Evolutionary conservation across 2,888 invertebrate genomes (phyloP), one percentile per base, ranked within the genome.

Genomic region (Drosophila gaucha): DNA sequence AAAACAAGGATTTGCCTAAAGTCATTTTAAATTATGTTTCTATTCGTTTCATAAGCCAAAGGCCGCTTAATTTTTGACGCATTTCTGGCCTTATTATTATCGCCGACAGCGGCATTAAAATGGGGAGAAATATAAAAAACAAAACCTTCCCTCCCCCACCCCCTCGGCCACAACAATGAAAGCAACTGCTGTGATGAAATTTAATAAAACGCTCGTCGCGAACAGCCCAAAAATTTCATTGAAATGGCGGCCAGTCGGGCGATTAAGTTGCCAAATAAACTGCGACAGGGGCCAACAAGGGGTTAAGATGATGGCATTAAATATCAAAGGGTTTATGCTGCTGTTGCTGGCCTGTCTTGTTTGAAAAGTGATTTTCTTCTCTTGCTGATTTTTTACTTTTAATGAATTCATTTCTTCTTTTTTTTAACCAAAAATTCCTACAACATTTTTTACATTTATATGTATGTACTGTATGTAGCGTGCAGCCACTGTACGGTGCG

Each of bases 221-320:
- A 49, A 51, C 56, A 64, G 35, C 24, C 28, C 65, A 64, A 80
- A 83, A 79, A 87, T 86, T 73, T 82, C 77, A 66, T 62, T 87
- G 82, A 85, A 82, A 88, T 73, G 73, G 77, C 66, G 86, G 80
- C 77, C 88, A 83, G 86, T 86, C 66, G 65, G 65, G 73, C 78
- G 84, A 84, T 84, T 84, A 84, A 84, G 87, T 88, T 84, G 84
- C 87, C 84, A 84, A 84, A 84, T 84, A 88, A 80, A 84, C 74
- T 88, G 80, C 73, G 82, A 64, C 58, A 60, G 78, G 63, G 64
- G 36, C 26, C 28, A 50, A 39, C 31, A 30, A 12, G n/a, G 20
- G 46, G 46, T 46, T 44, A 44, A 28, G 18, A 20, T 67, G 24
- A 30, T 64, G 71, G 88, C 73, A 84, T 84, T 79, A 88, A 86